A percentile compares a stretch with the other conserved stretches of the same genome.
phyloP scores from a whole-genome alignment of 2,888 invertebrate species.

The Liposcelis brunnea region DNA sequence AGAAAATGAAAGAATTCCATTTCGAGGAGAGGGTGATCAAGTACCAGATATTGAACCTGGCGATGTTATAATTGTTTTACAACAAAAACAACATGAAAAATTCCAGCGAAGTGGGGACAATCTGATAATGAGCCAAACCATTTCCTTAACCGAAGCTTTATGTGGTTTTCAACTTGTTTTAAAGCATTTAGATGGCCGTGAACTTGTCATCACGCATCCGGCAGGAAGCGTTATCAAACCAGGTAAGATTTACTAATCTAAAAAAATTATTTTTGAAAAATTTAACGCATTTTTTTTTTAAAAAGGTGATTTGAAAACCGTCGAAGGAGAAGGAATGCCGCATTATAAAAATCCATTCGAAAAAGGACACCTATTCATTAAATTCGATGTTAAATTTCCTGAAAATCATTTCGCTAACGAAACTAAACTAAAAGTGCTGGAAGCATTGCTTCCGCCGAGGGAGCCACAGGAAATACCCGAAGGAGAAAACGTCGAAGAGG shows the following conservation, averaged over 20 bases:
- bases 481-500: slow-evolving; percentile 74
- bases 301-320: slow-evolving; percentile 48
- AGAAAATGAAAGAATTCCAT: slow-evolving; percentile 69
- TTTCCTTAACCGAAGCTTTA: slow-evolving; percentile 72
- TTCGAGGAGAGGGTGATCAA: slow-evolving; percentile 81
- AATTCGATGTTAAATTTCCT: slow-evolving; percentile 76
- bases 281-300: not conserved
- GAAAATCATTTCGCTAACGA: slow-evolving; percentile 57
- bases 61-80: slow-evolving; percentile 74
- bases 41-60: slow-evolving; percentile 71
- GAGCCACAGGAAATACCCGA: slow-evolving; percentile 51
- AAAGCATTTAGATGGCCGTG: slow-evolving; percentile 79
- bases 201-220: slow-evolving; percentile 56
- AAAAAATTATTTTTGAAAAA: not conserved
- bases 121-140: slow-evolving; percentile 51
- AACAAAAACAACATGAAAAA: slow-evolving; percentile 58
- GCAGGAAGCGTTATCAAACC: slow-evolving; percentile 73
- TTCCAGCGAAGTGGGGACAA: slow-evolving; percentile 66
- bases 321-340: slow-evolving; percentile 84
- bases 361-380: slow-evolving; percentile 70
- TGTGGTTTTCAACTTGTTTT: slow-evolving; percentile 75
- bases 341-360: slow-evolving; percentile 65
- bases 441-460: slow-evolving; percentile 54
- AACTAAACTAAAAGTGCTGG: slow-evolving; percentile 42
- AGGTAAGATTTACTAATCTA: slow-evolving; percentile 26